phyloP scores from a whole-genome alignment of 1,140 invertebrate genomes.

The Papilio polytes region DNA sequence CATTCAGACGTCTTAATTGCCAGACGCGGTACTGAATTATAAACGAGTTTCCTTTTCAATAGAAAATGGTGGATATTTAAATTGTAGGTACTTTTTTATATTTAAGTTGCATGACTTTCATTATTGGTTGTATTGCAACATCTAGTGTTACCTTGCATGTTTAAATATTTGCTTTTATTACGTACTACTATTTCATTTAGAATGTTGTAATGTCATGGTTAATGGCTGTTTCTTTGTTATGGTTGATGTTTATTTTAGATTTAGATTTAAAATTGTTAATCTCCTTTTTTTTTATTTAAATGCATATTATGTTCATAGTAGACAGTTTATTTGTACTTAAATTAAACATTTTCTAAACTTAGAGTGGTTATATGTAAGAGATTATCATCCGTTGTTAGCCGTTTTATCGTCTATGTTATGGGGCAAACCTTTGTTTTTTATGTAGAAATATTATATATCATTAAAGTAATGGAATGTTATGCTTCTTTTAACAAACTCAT shows the following conservation, averaged over 20 bases:
- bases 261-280: neutral
- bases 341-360: no score
- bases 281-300: neutral
- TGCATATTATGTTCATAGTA: no score
- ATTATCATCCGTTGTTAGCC: no score
- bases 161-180: conserved; percentile 22
- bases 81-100: neutral
- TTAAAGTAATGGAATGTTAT: neutral
- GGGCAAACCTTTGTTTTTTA: no score
- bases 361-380: no score
- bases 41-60: conserved; percentile 12
- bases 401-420: no score
- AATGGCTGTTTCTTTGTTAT: neutral
- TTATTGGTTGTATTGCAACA: conserved; percentile 16
- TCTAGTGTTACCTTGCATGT: conserved; percentile 15
- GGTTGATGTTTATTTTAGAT: neutral
- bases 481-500: neutral
- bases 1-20: conserved; percentile 31
- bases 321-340: neutral
- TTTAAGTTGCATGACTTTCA: conserved; percentile 12
- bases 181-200: conserved; percentile 10
- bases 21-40: neutral
- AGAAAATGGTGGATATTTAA: neutral
- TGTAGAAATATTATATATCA: neutral
- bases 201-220: conserved; percentile 28